Conservation (phyloP, 2,797 vertebrate species). For the Threskiornis aethiopicus region DNA sequence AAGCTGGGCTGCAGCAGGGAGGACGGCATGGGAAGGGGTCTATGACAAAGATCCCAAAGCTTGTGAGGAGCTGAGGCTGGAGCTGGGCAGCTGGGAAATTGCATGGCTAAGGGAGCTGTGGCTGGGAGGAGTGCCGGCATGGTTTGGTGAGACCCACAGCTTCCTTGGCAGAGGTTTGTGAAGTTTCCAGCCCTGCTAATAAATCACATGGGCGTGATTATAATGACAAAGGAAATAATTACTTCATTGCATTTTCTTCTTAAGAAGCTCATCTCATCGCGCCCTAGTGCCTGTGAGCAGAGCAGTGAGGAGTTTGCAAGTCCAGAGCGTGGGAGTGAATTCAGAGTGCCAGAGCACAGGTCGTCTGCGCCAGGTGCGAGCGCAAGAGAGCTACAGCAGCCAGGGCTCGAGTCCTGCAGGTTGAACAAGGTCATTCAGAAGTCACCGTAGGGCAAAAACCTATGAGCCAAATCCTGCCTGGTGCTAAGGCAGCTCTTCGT, state of each 20-base stretch:
- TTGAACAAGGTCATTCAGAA: neutral
- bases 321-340: neutral
- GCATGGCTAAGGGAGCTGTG: neutral
- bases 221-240: slow-evolving; percentile 35
- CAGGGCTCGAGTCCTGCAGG: accelerated
- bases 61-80: neutral
- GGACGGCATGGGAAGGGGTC: neutral
- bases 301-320: neutral
- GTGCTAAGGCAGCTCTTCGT: neutral
- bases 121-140: neutral
- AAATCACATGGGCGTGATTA: neutral
- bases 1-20: neutral
- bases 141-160: neutral
- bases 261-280: neutral
- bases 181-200: slow-evolving; percentile 15
- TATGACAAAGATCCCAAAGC: neutral
- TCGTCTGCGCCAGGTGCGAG: accelerated
- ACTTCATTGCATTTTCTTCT: neutral
- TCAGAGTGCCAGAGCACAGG: accelerated
- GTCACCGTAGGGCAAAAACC: neutral
- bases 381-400: neutral
- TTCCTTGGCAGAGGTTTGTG: neutral
- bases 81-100: neutral
- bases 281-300: neutral
- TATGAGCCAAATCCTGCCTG: neutral